Evolutionary conservation across 2,888 invertebrate genomes (phyloP), one percentile per base, ranked within the genome.

Genomic region (Ametastegia equiseti): DNA sequence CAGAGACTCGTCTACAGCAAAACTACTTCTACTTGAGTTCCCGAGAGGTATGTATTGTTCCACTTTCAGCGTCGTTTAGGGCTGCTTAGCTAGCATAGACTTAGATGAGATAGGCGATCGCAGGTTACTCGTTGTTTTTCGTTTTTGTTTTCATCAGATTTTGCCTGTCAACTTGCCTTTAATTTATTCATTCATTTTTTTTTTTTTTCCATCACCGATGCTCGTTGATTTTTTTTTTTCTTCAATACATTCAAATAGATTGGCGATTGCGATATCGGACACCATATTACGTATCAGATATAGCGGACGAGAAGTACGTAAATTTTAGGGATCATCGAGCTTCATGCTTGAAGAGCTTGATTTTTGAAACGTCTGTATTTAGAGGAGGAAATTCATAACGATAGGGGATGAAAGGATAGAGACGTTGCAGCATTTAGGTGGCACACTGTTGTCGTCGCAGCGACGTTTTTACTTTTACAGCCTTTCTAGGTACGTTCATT

Each of bases 21-120:
- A 60, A 75, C 19, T 54, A 15, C 23, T 45, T 4, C n/a, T 9
- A 27, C 30, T 30, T 45, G 83, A 85, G 85, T 84, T 84, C 88
- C 86, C 85, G 84, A 86, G 90, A 91, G 91, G 91, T 91, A 91
- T 84, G 91, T 91, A 91, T 88, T 88, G 89, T 87, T 86, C 84
- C 86, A 88, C 87, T 88, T 89, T 84, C 89, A 87, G 87, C 90
- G 89, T 91, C 83, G 90, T 79, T 71, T 90, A 90, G 89, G 89
- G 81, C 60, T 42, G 39, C 42, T 75, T 78, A 78, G 78, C 78
- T 78, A 78, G 78, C 78, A 13, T 78, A 78, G 78, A 39, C 23
- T 6, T 75, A 54, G 50, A 54, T 45, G 36, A 19, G 27, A 45
- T 47, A 39, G 42, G 27, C 19, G 9, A 13, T 69, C 39, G 42